Evolutionary conservation across 2,888 invertebrate genomes (phyloP).

Genomic region (Drosophila prostipennis): DNA sequence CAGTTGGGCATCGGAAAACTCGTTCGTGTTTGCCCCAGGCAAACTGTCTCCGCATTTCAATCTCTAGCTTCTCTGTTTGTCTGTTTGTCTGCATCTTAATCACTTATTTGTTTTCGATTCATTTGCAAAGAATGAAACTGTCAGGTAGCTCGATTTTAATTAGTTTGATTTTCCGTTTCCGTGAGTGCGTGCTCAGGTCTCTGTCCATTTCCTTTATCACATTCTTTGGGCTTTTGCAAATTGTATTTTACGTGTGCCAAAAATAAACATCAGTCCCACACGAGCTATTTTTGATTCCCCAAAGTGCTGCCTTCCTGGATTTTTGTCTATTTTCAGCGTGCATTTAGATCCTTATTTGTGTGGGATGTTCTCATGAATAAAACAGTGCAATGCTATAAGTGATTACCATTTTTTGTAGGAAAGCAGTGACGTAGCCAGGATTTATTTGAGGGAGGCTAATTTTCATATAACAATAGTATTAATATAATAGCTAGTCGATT

Average conservation of each 20-base stretch:
- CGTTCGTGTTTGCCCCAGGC: conserved; percentile 3
- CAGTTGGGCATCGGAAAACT: conserved; percentile 1
- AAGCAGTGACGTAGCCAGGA: too few relatives aligned
- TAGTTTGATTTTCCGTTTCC: conserved; percentile 28
- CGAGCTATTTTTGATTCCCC: neutral
- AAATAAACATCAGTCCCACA: conserved; percentile 24
- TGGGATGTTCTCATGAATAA: neutral
- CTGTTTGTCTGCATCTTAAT: conserved; percentile 10
- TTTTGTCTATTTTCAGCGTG: neutral
- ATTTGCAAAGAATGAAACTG: conserved; percentile 18
- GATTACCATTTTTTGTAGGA: too few relatives aligned
- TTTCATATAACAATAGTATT: too few relatives aligned
- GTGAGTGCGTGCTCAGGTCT: neutral
- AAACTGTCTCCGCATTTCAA: neutral
- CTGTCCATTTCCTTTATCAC: neutral
- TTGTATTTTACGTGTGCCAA: conserved; percentile 32
- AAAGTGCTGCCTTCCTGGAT: conserved; percentile 1
- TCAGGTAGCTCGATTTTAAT: conserved; percentile 47
- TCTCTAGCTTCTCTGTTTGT: neutral
- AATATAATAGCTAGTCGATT: too few relatives aligned
- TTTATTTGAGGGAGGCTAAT: too few relatives aligned
- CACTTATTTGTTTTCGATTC: conserved; percentile 25
- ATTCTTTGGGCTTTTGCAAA: conserved; percentile 34
- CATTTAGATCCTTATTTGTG: too few relatives aligned
- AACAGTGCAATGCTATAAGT: neutral